Percentiles rank a stretch among this genome's conserved stretches.
phyloP scores from a whole-genome alignment of 2,113 vertebrate genomes.

The Phocoena phocoena region DNA sequence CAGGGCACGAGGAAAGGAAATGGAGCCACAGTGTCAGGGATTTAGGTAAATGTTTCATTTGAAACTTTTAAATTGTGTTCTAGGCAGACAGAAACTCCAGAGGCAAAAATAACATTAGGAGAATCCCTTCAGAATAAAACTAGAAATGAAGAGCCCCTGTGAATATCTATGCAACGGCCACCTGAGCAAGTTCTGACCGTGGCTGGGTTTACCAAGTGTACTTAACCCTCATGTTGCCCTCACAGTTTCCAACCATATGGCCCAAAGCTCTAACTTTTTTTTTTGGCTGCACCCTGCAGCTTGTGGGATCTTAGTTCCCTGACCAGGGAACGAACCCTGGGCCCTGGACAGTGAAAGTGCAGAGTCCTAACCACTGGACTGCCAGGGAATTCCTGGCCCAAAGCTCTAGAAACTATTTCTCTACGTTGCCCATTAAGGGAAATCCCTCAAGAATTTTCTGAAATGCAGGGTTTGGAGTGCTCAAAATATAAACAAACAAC shows the following conservation, averaged over 20 bases:
- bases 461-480: neutral
- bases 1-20: neutral
- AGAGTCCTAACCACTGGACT: neutral
- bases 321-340: neutral
- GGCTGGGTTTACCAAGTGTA: neutral
- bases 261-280: neutral
- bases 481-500: neutral
- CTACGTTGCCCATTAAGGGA: neutral
- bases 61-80: neutral
- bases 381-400: neutral
- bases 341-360: neutral
- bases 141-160: neutral
- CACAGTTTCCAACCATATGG: rapidly evolving
- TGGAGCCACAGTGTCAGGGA: neutral
- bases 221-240: no score
- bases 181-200: neutral
- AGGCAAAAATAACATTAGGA: neutral
- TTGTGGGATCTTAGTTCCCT: neutral
- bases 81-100: neutral
- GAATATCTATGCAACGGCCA: neutral
- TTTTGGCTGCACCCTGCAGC: neutral
- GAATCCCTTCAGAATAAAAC: neutral
- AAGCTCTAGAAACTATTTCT: neutral
- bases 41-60: neutral
- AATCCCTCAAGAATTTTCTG: neutral